These are phyloP conservation scores for Anabacerthia variegaticeps DNA, from an alignment of 2,797 vertebrate genomes.

Conservation along the genomic window DNA sequence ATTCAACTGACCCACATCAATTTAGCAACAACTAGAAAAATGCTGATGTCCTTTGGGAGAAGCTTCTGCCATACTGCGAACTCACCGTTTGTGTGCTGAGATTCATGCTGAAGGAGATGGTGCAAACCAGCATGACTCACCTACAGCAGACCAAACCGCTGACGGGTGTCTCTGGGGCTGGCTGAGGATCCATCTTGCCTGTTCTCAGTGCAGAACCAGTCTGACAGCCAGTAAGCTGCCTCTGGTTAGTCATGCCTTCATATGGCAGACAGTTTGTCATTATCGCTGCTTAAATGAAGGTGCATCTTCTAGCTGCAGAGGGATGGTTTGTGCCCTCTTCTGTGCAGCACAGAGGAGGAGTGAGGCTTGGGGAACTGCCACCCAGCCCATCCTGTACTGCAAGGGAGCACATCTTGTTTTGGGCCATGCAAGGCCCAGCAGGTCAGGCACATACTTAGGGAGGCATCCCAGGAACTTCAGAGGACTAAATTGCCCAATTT, in stretches of 20 bases:
- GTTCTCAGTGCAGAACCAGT: not conserved
- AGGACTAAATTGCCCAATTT: not conserved
- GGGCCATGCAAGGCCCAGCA: fast-evolving
- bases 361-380: not conserved
- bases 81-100: not conserved
- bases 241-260: not conserved
- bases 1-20: not conserved
- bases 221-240: not conserved
- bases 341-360: not conserved
- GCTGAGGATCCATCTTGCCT: not conserved
- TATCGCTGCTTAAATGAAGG: not conserved
- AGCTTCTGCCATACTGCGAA: not conserved
- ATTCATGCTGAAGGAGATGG: fast-evolving
- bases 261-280: not conserved
- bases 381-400: not conserved
- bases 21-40: not conserved
- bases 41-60: not conserved
- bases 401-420: not conserved
- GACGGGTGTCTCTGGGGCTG: not conserved
- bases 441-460: fast-evolving
- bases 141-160: not conserved
- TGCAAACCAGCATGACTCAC: not conserved
- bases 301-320: not conserved
- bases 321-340: not conserved
- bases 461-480: not conserved